Percentiles rank a stretch among this genome's conserved stretches.
Evolutionary conservation across 2,113 vertebrate species (phyloP).

Genomic region (Paradoxurus hermaphroditus): DNA sequence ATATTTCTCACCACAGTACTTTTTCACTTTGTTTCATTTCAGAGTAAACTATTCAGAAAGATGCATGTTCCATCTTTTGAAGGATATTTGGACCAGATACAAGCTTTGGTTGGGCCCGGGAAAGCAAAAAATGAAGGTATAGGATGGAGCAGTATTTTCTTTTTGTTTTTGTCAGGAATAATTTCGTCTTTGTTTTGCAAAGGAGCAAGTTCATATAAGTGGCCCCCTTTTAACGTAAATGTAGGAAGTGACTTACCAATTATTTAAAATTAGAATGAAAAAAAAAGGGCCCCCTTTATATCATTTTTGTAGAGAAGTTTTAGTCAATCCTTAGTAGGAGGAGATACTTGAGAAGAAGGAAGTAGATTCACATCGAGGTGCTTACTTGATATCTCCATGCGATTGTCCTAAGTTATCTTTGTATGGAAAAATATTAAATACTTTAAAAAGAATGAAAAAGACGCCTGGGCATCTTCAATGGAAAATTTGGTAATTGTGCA

Average conservation of each 20-base stretch:
- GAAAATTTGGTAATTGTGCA: neutral
- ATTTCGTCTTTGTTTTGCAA: neutral
- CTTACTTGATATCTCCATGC: neutral
- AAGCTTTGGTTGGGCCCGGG: neutral
- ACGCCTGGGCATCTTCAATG: neutral
- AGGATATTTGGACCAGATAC: neutral
- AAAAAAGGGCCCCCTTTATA: rapidly evolving
- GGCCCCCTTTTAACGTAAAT: neutral
- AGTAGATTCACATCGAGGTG: neutral
- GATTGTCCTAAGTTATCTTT: neutral
- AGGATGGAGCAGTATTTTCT: neutral
- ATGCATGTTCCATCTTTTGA: neutral
- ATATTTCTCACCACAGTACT: neutral
- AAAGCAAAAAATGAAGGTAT: neutral
- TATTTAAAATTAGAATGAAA: neutral
- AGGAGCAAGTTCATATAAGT: neutral
- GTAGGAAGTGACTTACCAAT: neutral
- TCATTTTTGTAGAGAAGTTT: neutral
- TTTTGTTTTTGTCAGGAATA: neutral
- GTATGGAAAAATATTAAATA: neutral
- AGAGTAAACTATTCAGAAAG: conserved; percentile 20
- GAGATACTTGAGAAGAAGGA: neutral
- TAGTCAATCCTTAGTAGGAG: neutral
- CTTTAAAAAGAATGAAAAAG: neutral
- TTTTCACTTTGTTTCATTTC: conserved; percentile 18